Conservation (phyloP, 2,797 vertebrate genomes). For the Cheirogaleus major region DNA sequence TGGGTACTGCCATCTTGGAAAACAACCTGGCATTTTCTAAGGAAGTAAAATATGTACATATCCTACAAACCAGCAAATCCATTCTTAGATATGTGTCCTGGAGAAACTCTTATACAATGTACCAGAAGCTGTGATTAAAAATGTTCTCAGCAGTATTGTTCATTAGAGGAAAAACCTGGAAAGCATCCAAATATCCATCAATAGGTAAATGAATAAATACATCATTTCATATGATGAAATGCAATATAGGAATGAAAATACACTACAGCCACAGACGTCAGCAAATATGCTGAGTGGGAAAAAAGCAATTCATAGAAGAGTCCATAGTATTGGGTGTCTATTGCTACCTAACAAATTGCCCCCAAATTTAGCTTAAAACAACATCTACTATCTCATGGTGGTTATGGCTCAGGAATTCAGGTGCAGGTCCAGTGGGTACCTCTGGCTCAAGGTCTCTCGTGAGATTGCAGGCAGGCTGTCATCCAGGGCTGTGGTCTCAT, state of each 20-base stretch:
- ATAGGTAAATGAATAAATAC: not conserved
- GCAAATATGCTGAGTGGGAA: not conserved
- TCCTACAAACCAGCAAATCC: not conserved
- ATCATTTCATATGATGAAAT: not conserved
- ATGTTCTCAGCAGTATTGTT: not conserved
- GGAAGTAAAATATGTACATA: not conserved
- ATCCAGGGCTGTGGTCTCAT: not conserved
- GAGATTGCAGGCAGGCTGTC: not conserved
- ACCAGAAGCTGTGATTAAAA: not conserved
- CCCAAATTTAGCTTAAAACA: not conserved
- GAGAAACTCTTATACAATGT: not conserved
- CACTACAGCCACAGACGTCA: not conserved
- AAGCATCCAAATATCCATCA: not conserved
- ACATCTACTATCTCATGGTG: not conserved
- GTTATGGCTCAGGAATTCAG: not conserved
- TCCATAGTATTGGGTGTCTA: not conserved
- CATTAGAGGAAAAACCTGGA: not conserved
- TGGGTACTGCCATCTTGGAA: not conserved
- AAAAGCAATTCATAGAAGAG: not conserved
- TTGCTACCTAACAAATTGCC: not conserved
- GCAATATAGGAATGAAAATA: not conserved
- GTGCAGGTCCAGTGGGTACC: not conserved
- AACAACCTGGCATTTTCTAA: not conserved
- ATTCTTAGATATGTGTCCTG: not conserved
- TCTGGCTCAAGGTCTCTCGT: not conserved